Evolutionary conservation across 2,797 vertebrate species (phyloP), one percentile per base, ranked within the genome.

Genomic region (Chaetophractus vellerosus): DNA sequence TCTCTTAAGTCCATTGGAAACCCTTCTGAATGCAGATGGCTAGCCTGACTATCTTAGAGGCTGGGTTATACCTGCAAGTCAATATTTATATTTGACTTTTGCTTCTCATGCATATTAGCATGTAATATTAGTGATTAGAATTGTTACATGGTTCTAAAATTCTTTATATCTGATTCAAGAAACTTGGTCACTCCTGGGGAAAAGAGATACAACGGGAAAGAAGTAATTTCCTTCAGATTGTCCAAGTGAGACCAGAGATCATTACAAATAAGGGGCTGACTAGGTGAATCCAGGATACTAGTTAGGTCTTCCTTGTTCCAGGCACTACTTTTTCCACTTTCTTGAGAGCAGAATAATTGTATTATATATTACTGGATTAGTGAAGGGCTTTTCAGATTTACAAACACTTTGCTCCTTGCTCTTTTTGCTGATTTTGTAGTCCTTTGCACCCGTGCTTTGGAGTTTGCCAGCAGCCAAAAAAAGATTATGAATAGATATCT

Each of bases 191-290:
- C 2, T 64, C 23, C 11, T 81, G 23, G 21, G 11, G n/a, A 90
- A 36, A 86, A 84, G n/a, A 68, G 26, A 78, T 26, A 78, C 0
- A 81, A 16, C 38, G 28, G 52, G 23, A 78, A 71, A 63, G n/a
- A 83, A 95, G 45, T 15, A 64, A 18, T 45, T 92, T 36, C 88
- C 18, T 66, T 33, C 3, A 57, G 41, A 94, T 94, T 61, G 55
- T 94, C 41, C 24, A 94, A 76, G 36, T 78, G 41, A 88, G 16
- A 66, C 2, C 9, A 28, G 16, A 18, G 5, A 21, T 64, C 80
- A 59, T 64, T 38, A 88, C 16, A 75, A 57, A 36, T 33, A 75
- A 78, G 28, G 6, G 28, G 6, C 26, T 59, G 16, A 50, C 55
- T 18, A 33, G n/a, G 66, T 36, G 16, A 91, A 50, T 48, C 64